Evolutionary conservation across 2,888 invertebrate species (phyloP).

Genomic region (Xestia c-nigrum): DNA sequence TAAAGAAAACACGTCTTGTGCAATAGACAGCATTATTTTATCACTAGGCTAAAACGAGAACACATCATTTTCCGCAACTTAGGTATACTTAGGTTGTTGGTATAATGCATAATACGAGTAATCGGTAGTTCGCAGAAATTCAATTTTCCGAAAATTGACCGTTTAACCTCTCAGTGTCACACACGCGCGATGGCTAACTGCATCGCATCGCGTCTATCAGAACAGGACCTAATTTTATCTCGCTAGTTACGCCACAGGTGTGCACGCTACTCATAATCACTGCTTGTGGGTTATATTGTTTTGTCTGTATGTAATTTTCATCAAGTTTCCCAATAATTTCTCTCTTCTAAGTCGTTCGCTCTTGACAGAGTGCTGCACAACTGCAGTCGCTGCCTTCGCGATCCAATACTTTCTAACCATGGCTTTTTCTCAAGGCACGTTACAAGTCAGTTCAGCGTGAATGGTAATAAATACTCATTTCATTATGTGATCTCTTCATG

Average conservation of each 20-base stretch:
- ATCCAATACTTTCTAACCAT: too few species aligned
- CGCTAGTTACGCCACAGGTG: slow-evolving; percentile 44
- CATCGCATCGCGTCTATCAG: neutral
- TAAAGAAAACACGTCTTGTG: neutral
- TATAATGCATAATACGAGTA: neutral
- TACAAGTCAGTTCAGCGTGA: too few species aligned
- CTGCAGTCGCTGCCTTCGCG: too few species aligned
- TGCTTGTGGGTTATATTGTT: neutral
- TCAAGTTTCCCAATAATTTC: neutral
- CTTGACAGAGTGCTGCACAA: too few species aligned
- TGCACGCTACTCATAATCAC: slow-evolving; percentile 13
- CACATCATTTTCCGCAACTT: neutral
- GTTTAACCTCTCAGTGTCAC: neutral
- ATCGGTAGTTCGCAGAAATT: neutral
- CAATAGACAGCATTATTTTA: neutral
- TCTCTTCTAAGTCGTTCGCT: too few species aligned
- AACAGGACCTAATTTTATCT: slow-evolving; percentile 16
- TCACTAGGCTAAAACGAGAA: neutral
- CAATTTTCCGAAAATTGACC: neutral
- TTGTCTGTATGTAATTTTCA: neutral
- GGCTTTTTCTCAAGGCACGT: too few species aligned
- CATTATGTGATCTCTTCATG: too few species aligned
- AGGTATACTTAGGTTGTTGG: neutral
- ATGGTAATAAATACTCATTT: too few species aligned
- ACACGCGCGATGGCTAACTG: neutral